Evolutionary conservation across 2,797 vertebrate genomes (phyloP), one percentile per base, ranked within the genome.

Genomic region (Glossophaga mutica): DNA sequence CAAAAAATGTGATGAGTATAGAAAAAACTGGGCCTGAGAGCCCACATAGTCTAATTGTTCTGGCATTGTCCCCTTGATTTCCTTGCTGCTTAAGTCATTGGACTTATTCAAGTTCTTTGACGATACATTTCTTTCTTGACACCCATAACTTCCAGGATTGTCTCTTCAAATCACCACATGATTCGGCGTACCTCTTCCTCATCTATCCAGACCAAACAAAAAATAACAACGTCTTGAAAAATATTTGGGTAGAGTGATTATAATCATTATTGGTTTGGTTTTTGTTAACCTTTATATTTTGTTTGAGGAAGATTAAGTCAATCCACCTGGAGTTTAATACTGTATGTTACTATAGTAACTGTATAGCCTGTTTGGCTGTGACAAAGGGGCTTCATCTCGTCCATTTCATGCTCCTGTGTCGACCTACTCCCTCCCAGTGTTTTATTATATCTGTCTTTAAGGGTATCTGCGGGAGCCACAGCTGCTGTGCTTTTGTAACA

Each of bases 281-380:
- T 98, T 98, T 97, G 94, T 98, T 98, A 98, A 98, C 98, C 98
- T 98, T 98, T 97, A 97, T 98, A 98, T 98, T 84, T 96, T 97
- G 98, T 98, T 98, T 98, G 98, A 98, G 98, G 97, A 98, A 98
- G 98, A 98, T 98, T 98, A 98, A 98, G 98, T 99, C 98, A 99
- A 98, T 99, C 99, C 99, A 99, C 98, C 98, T 98, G 98, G 98
- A 98, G 97, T 98, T 98, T 99, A 98, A 98, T 98, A 98, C 98
- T 98, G 98, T 98, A 98, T 98, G 99, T 99, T 99, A 98, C 99
- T 99, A 99, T 99, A 99, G 99, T 99, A 99, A 99, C 99, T 98
- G 98, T 97, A 98, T 98, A 99, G 99, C 98, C 98, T 98, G 98
- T 98, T 98, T 99, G 98, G 98, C 98, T 98, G 98, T 98, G 99